A percentile compares a stretch with the other conserved stretches of the same genome.
phyloP scores from a whole-genome alignment of 2,113 vertebrate species.

The Macrotis lagotis region DNA sequence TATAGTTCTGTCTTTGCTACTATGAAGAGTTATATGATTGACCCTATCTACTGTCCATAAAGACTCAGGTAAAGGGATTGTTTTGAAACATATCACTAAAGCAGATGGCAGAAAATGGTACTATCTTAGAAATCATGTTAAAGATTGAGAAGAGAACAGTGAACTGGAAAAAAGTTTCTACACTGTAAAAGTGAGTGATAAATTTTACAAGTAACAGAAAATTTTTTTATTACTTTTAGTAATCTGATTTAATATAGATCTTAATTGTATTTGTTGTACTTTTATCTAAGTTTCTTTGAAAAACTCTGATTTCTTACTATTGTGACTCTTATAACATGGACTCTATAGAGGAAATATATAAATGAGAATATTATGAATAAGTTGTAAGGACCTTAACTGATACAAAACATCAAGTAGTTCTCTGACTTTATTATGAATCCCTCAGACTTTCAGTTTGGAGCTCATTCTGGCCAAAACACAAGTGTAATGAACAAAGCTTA shows the following conservation, averaged over 20 bases:
- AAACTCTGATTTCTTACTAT: background rate
- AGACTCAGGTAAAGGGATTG: background rate
- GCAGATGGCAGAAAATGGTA: background rate
- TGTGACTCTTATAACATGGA: background rate
- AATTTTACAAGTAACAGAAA: background rate
- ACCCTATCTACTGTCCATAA: background rate
- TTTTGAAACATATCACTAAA: background rate
- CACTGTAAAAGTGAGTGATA: background rate
- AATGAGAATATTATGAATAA: background rate
- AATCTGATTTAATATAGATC: background rate
- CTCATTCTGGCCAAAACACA: background rate
- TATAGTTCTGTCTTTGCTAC: slow-evolving; percentile 50
- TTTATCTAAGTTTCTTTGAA: background rate
- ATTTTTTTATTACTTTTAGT: background rate
- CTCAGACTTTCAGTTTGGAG: background rate
- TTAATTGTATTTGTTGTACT: background rate
- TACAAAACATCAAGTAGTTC: background rate
- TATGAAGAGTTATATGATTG: slow-evolving; percentile 41
- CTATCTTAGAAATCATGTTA: background rate
- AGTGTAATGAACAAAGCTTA: background rate
- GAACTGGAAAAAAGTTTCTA: background rate
- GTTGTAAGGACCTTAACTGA: background rate
- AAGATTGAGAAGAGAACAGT: background rate
- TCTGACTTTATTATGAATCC: background rate
- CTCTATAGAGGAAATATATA: background rate